Conservation (phyloP, 2,113 vertebrate genomes). For the Callionymus lyra region DNA sequence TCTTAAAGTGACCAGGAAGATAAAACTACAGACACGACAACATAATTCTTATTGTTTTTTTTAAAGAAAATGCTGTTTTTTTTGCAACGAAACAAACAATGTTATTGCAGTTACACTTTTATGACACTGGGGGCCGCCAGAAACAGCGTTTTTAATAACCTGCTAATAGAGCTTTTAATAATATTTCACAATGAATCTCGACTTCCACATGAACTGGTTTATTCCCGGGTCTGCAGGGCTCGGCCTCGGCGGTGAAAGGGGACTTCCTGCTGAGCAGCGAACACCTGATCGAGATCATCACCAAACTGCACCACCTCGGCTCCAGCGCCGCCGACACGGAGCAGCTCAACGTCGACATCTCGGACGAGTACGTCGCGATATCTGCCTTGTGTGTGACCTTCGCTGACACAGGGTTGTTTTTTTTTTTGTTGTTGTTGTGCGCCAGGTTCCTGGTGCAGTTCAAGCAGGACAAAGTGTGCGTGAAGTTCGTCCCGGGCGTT, state of each 20-base stretch:
- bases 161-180: no score
- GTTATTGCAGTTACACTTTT: no score
- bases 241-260: constrained; percentile 86
- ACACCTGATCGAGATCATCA: constrained; percentile 94
- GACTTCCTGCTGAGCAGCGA: constrained; percentile 95
- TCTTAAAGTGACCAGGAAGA: no score
- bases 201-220: no score
- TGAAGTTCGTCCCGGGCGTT: constrained; percentile 86
- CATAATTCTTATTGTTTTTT: no score
- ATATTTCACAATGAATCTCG: no score
- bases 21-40: no score
- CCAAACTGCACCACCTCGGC: constrained; percentile 84
- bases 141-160: no score
- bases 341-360: constrained; percentile 86
- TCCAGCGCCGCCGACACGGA: constrained; percentile 74
- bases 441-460: constrained; percentile 94
- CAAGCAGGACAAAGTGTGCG: constrained; percentile 94
- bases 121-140: no score
- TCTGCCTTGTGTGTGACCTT: not conserved
- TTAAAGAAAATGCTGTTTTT: no score
- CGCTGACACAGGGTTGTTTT: not conserved
- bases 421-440: not conserved
- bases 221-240: constrained; percentile 65
- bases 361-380: constrained; percentile 80
- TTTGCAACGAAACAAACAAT: no score